Evolutionary conservation across 64 coral and sea anemone genomes (phyloP).

Genomic region (Orbicella faveolata): DNA sequence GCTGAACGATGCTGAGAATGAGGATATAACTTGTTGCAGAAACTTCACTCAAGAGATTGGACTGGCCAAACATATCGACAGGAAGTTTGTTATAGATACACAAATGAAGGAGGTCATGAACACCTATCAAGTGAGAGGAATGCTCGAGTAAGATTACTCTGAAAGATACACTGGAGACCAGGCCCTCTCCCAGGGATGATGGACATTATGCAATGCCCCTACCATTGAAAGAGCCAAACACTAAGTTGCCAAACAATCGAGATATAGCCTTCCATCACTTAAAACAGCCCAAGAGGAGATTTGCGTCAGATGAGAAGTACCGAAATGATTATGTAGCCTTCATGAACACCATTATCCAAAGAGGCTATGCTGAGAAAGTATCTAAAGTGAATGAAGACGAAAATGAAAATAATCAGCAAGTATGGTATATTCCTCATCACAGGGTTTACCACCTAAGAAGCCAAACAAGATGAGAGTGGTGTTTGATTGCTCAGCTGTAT

Average conservation of each 20-base stretch:
- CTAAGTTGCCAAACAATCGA: conserved; percentile 5
- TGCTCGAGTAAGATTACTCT: conserved; percentile 3
- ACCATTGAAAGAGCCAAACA: not conserved
- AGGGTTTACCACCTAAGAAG: conserved; percentile 47
- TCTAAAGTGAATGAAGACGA: not conserved
- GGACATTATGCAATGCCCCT: conserved; percentile 41
- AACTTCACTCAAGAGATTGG: conserved; percentile 1
- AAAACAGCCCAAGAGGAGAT: not conserved
- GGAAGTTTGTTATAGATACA: not conserved
- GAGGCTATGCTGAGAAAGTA: conserved; percentile 14
- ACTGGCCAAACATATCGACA: not conserved
- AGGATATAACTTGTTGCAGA: not conserved
- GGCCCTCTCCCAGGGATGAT: not conserved
- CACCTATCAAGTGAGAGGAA: not conserved
- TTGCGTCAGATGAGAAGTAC: not conserved
- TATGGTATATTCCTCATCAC: conserved; percentile 62
- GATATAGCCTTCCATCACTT: not conserved
- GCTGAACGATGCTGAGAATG: not conserved
- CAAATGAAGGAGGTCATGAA: conserved; percentile 30
- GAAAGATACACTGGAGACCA: not conserved
- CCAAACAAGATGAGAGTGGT: conserved; percentile 48
- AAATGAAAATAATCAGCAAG: too few relatives aligned
- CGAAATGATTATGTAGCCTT: conserved; percentile 9
- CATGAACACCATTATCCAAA: conserved; percentile 13
- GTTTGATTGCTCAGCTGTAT: conserved; percentile 50